phyloP scores from a whole-genome alignment of 2,888 invertebrate species.

The Drosophila mercatorum region DNA sequence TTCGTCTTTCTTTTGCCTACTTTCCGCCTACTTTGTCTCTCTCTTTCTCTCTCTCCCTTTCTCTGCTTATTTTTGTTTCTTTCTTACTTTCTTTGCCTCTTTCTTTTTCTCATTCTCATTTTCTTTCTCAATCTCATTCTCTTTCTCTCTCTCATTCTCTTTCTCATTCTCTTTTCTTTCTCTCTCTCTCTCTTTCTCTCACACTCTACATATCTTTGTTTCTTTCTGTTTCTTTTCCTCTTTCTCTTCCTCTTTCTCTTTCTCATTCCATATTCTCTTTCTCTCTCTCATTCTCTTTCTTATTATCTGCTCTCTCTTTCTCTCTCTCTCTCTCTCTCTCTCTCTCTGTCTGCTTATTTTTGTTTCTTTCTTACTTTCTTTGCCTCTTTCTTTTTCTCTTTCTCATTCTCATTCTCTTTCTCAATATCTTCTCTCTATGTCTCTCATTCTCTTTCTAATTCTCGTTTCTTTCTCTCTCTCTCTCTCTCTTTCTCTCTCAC shows the following conservation, averaged over 20 bases:
- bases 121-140: no score
- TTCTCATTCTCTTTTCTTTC: no score
- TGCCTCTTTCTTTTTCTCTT: background rate
- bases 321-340: background rate
- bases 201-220: no score
- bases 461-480: background rate
- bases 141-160: no score
- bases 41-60: no score
- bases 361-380: background rate
- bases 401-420: no score
- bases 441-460: background rate
- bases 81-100: no score
- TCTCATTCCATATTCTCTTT: background rate
- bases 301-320: background rate
- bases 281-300: background rate
- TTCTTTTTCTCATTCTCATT: no score
- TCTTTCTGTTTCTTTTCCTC: background rate
- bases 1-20: no score
- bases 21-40: no score
- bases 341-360: background rate
- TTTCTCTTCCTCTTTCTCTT: background rate
- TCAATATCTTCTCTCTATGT: no score
- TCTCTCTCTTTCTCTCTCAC: background rate
- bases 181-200: background rate
- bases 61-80: no score